phyloP scores from a whole-genome alignment of 2,113 vertebrate species.

The Callithrix jacchus region DNA sequence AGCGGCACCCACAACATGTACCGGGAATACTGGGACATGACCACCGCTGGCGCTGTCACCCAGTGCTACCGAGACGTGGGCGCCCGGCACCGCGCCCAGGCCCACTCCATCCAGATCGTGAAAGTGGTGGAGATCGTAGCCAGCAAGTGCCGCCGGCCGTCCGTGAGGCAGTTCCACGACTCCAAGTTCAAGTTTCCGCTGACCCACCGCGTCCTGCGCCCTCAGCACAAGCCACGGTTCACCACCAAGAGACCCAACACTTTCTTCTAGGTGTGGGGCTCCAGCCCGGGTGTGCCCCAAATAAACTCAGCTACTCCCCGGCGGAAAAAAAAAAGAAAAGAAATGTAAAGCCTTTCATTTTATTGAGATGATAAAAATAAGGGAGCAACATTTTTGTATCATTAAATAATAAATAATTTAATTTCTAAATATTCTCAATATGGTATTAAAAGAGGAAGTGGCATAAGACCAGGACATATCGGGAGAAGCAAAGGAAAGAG shows the following conservation, averaged over 20 bases:
- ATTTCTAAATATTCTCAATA: constrained; percentile 23
- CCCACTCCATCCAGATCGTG: constrained; percentile 98
- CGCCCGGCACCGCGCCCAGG: constrained; percentile 95
- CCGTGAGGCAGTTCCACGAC: constrained; percentile 99
- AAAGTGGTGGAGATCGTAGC: constrained; percentile 96
- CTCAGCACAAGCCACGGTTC: constrained; percentile 98
- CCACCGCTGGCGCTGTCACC: too few species aligned
- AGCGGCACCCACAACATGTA: too few species aligned
- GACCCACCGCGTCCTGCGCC: constrained; percentile 95
- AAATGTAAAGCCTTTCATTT: neutral
- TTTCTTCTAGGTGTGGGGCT: constrained; percentile 87
- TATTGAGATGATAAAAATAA: neutral
- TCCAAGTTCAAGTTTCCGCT: constrained; percentile 99
- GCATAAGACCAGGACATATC: neutral
- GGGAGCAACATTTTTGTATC: neutral
- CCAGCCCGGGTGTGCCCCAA: neutral
- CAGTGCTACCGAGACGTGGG: constrained; percentile 93
- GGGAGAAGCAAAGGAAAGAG: neutral
- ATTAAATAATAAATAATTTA: neutral
- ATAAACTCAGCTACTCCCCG: constrained; percentile 14
- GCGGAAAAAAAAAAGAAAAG: too few species aligned
- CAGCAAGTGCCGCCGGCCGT: constrained; percentile 96
- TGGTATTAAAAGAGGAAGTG: neutral
- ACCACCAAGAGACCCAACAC: constrained; percentile 99
- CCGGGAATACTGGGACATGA: too few species aligned